Conservation (phyloP, 2,888 invertebrate genomes). For the Amphipyra berbera region DNA sequence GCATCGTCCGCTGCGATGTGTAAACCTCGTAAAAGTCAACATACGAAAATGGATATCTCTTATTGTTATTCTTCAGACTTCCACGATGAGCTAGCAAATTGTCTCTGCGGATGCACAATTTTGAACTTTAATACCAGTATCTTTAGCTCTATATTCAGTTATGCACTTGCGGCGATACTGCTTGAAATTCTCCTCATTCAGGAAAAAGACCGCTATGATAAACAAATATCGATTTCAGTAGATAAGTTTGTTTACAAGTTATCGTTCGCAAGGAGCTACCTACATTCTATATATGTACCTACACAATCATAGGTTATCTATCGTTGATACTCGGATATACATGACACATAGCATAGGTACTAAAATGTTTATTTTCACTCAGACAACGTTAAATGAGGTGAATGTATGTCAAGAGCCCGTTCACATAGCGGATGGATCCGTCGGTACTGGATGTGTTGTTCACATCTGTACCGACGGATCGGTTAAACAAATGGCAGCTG, state of each 20-base stretch:
- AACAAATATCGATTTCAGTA: slow-evolving; percentile 43
- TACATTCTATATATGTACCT: not conserved
- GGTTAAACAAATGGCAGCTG: no score
- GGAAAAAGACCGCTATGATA: slow-evolving; percentile 20
- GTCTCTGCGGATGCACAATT: slow-evolving; percentile 16
- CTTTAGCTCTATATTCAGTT: slow-evolving; percentile 12
- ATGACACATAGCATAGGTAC: no score
- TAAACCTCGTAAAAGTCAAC: slow-evolving; percentile 38
- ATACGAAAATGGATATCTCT: slow-evolving; percentile 44
- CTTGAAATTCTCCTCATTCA: slow-evolving; percentile 21
- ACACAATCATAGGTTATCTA: no score
- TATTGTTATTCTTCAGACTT: slow-evolving; percentile 50
- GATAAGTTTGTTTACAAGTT: slow-evolving; percentile 27
- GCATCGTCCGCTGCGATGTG: not conserved
- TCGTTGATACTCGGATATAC: no score
- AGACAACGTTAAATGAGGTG: no score
- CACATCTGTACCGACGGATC: no score
- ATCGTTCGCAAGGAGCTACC: not conserved
- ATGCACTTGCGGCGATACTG: not conserved
- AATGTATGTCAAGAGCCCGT: no score
- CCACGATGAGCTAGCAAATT: slow-evolving; percentile 23
- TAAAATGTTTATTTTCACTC: no score
- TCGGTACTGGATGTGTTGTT: no score
- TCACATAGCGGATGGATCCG: no score
- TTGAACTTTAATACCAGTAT: slow-evolving; percentile 21